Evolutionary conservation across 2,113 vertebrate genomes (phyloP).

Genomic region (Cathartes aura): DNA sequence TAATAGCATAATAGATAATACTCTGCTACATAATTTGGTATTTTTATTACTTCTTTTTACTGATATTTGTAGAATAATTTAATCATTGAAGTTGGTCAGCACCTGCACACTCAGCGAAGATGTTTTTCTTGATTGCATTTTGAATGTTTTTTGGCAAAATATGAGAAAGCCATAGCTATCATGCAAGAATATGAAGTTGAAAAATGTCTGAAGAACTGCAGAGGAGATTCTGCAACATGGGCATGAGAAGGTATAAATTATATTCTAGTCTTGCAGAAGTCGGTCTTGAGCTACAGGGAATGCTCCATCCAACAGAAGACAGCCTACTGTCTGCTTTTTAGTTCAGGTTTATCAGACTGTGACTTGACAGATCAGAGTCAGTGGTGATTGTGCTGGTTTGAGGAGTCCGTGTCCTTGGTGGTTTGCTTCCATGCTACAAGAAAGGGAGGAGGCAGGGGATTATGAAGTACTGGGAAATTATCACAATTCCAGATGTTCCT

Average conservation of each 20-base stretch:
- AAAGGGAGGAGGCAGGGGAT: background rate
- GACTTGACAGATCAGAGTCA: background rate
- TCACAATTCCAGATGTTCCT: background rate
- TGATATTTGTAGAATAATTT: background rate
- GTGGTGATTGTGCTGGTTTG: background rate
- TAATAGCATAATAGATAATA: slow-evolving; percentile 10
- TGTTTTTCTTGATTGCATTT: background rate
- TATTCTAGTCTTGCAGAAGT: background rate
- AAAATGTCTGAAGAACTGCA: background rate
- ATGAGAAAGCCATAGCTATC: background rate
- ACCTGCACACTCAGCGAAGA: background rate
- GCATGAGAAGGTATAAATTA: background rate
- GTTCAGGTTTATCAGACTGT: background rate
- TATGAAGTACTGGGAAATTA: background rate
- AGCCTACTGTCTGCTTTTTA: background rate
- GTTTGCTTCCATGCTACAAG: background rate
- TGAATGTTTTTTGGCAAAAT: background rate
- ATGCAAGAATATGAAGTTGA: background rate
- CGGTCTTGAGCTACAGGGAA: background rate
- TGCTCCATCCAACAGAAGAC: background rate
- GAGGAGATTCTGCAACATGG: background rate
- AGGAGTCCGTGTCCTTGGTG: background rate
- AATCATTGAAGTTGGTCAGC: background rate
- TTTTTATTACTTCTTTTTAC: slow-evolving; percentile 11
- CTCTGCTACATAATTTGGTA: background rate